These are phyloP conservation scores for Halcyon malimbica DNA, from an alignment of 2,113 vertebrate genomes.

Conservation along the genomic window DNA sequence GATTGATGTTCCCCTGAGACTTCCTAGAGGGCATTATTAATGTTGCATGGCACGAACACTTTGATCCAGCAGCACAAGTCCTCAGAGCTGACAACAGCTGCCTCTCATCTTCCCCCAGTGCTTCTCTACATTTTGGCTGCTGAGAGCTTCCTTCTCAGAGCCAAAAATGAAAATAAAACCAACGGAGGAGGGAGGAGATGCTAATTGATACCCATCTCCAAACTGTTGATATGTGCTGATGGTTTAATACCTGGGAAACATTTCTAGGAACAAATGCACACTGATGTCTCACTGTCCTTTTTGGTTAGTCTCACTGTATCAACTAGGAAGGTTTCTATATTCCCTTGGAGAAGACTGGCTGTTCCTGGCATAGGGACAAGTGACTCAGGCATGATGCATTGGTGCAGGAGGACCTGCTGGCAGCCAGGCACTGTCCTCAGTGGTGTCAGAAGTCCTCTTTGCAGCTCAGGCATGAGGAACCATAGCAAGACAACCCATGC, in stretches of 20 bases:
- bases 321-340: constrained; percentile 8
- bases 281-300: constrained; percentile 51
- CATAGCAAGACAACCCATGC: not conserved
- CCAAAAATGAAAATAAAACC: not conserved
- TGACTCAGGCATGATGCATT: constrained; percentile 63
- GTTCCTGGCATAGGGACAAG: constrained; percentile 61
- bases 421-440: not conserved
- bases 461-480: not conserved
- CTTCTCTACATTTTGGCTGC: not conserved
- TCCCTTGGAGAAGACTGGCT: constrained; percentile 43
- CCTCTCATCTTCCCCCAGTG: not conserved
- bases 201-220: not conserved
- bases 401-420: constrained; percentile 11
- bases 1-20: not conserved
- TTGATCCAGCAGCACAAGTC: not conserved
- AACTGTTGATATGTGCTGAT: not conserved
- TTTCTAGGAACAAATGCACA: not conserved
- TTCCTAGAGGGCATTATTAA: constrained; percentile 18
- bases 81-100: not conserved
- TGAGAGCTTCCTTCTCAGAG: constrained; percentile 4
- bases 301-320: constrained; percentile 42
- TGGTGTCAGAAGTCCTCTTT: not conserved
- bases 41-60: not conserved
- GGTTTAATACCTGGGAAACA: not conserved
- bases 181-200: not conserved